phyloP scores from a whole-genome alignment of 2,888 invertebrate species.

The Mesoligia furuncula region DNA sequence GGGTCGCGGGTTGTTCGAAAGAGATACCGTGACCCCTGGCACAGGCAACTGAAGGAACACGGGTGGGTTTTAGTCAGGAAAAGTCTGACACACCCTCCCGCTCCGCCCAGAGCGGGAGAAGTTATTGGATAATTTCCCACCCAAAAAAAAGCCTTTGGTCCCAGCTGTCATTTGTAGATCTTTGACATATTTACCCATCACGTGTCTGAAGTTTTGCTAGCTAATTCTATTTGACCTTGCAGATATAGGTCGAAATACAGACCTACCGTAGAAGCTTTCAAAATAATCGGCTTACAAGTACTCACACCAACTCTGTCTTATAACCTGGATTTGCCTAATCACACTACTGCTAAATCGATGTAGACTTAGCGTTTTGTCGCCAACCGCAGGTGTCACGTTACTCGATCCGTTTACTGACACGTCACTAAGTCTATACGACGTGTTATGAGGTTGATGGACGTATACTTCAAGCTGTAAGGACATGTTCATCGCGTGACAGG shows the following conservation, averaged over 20 bases:
- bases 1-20: too few relatives aligned
- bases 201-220: too few relatives aligned
- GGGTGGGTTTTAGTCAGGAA: too few relatives aligned
- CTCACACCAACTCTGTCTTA: slow-evolving; percentile 1
- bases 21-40: too few relatives aligned
- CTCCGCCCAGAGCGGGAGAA: too few relatives aligned
- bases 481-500: slow-evolving; percentile 74
- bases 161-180: too few relatives aligned
- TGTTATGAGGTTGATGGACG: slow-evolving; percentile 86
- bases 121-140: too few relatives aligned
- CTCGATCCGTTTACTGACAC: slow-evolving; percentile 79
- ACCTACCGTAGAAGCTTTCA: neutral
- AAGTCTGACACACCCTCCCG: too few relatives aligned
- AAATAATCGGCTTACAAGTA: neutral
- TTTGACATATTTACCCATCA: too few relatives aligned
- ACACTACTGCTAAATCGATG: slow-evolving; percentile 71
- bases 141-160: too few relatives aligned
- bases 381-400: slow-evolving; percentile 79
- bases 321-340: slow-evolving; percentile 18
- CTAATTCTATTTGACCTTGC: too few relatives aligned
- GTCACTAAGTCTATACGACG: slow-evolving; percentile 84
- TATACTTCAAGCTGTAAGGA: slow-evolving; percentile 77
- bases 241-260: neutral
- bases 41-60: too few relatives aligned
- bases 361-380: slow-evolving; percentile 83